A percentile compares a stretch with the other conserved stretches of the same genome.
Evolutionary conservation across 2,113 vertebrate genomes (phyloP).

Genomic region (Pleuronectes platessa): DNA sequence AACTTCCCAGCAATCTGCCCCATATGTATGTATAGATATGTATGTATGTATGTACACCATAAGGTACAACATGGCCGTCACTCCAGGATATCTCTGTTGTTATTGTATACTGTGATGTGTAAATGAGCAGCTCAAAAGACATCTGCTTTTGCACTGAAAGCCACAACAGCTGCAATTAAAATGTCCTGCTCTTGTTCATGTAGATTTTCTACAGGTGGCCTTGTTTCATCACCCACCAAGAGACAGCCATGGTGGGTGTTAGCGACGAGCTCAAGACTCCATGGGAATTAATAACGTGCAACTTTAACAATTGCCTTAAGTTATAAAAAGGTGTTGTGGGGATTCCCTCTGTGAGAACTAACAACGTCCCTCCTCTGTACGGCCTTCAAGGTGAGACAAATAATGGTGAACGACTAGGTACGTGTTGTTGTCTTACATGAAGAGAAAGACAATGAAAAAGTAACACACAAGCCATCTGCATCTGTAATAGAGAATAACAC

Average conservation of each 20-base stretch:
- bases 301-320: constrained; percentile 18
- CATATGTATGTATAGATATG: neutral
- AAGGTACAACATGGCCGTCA: neutral
- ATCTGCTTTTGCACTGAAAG: neutral
- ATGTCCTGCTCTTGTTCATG: neutral
- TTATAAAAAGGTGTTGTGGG: constrained; percentile 20
- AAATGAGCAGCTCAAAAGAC: neutral
- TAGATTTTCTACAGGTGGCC: neutral
- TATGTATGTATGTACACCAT: neutral
- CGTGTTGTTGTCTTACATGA: neutral
- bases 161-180: neutral
- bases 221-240: constrained; percentile 8
- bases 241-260: neutral
- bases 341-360: constrained; percentile 19
- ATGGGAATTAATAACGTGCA: constrained; percentile 31
- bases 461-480: constrained; percentile 16
- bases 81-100: neutral
- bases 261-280: neutral
- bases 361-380: neutral
- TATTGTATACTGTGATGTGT: neutral
- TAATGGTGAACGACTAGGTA: neutral
- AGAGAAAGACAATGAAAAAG: neutral
- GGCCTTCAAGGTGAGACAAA: neutral
- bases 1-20: neutral
- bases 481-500: constrained; percentile 27